Evolutionary conservation across 2,113 vertebrate genomes (phyloP).

Genomic region (Toxostoma redivivum): DNA sequence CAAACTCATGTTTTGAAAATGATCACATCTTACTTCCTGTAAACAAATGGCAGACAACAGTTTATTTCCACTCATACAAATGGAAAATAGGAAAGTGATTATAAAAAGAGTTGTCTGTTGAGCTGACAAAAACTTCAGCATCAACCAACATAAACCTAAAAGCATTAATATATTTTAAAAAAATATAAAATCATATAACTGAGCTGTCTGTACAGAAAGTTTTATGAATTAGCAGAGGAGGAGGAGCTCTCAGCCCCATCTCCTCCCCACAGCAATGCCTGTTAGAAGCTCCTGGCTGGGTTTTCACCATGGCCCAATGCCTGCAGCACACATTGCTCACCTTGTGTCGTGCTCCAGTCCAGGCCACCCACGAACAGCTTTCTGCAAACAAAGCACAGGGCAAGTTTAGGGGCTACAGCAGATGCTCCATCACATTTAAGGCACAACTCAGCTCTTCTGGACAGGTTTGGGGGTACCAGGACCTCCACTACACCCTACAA

Average conservation of each 20-base stretch:
- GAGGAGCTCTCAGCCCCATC: not conserved
- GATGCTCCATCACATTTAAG: not conserved
- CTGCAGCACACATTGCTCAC: not conserved
- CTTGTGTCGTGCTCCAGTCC: slow-evolving; percentile 99
- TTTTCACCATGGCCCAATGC: not conserved
- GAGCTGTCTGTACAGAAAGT: not conserved
- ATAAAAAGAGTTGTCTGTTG: not conserved
- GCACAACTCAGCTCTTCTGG: not conserved
- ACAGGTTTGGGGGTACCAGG: not conserved
- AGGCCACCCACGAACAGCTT: slow-evolving; percentile 99
- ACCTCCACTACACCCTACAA: not conserved
- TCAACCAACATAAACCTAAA: rapidly evolving
- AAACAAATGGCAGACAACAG: not conserved
- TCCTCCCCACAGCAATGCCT: not conserved
- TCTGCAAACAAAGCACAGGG: slow-evolving; percentile 73
- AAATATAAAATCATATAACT: rapidly evolving
- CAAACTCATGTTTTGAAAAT: not conserved
- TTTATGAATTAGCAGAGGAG: not conserved
- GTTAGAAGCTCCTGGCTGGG: not conserved
- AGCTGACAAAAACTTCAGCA: not conserved
- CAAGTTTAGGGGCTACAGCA: not conserved
- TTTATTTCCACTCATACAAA: not conserved
- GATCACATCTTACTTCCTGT: not conserved
- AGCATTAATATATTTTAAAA: not conserved
- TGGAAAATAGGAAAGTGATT: not conserved